Conservation (phyloP, 2,888 invertebrate species). For the Tortrix viridana region DNA sequence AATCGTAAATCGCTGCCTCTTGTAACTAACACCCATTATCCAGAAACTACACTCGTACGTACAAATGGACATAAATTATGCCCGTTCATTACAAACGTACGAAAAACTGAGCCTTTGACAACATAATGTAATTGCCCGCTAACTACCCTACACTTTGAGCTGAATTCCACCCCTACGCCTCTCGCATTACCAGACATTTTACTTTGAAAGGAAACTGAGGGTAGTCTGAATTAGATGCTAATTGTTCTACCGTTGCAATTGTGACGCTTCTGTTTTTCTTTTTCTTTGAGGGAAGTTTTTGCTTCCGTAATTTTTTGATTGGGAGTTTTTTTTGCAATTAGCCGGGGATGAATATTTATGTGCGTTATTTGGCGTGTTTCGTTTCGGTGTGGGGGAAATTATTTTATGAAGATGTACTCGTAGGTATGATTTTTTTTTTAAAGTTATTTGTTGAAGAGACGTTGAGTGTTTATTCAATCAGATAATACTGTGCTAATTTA, state of each 20-base stretch:
- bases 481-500: no score
- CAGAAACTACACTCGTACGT: conserved; percentile 43
- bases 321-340: conserved; percentile 34
- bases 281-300: conserved; percentile 15
- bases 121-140: conserved; percentile 55
- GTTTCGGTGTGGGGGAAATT: background rate
- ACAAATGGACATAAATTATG: conserved; percentile 66
- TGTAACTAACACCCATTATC: conserved; percentile 20
- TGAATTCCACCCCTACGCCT: conserved; percentile 12
- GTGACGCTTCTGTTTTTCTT: conserved; percentile 14
- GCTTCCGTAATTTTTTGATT: conserved; percentile 26
- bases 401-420: background rate
- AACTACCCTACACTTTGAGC: conserved; percentile 38
- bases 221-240: conserved; percentile 32
- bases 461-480: no score
- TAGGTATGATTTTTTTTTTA: background rate
- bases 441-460: no score
- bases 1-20: conserved; percentile 30
- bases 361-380: conserved; percentile 7
- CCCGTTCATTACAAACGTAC: conserved; percentile 61
- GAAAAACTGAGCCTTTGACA: conserved; percentile 64
- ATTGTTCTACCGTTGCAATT: conserved; percentile 35
- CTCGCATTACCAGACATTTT: conserved; percentile 5
- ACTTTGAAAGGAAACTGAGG: conserved; percentile 15
- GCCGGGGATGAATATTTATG: conserved; percentile 31